phyloP scores from a whole-genome alignment of 2,113 vertebrate species.

The Jacana jacana region DNA sequence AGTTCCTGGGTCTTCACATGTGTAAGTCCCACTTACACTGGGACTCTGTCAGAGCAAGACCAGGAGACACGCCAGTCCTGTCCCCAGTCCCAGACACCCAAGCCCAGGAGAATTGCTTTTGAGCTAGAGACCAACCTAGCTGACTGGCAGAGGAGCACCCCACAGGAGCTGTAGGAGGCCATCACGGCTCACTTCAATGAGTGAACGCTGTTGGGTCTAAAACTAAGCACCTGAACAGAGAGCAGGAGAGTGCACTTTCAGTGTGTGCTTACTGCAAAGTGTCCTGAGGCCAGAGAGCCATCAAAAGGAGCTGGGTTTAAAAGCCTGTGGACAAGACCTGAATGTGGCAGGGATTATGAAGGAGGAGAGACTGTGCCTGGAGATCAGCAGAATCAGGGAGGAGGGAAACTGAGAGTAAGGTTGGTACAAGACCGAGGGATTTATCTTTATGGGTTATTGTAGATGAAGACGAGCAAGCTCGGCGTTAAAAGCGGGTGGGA shows the following conservation, averaged over 20 bases:
- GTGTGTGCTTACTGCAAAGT: not conserved
- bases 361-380: not conserved
- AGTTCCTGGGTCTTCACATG: not conserved
- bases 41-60: not conserved
- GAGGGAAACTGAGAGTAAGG: slow-evolving; percentile 53
- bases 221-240: not conserved
- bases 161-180: not conserved
- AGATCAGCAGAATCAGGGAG: not conserved
- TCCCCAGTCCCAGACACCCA: not conserved
- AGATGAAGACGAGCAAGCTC: not conserved
- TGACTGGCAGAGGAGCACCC: not conserved
- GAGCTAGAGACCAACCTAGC: not conserved
- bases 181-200: fast-evolving
- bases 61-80: not conserved
- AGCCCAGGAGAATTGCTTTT: not conserved
- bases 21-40: not conserved
- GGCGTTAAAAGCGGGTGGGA: slow-evolving; percentile 58
- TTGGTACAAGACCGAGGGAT: slow-evolving; percentile 27
- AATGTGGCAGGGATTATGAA: slow-evolving; percentile 3
- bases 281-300: not conserved
- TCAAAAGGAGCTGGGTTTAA: not conserved
- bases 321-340: not conserved
- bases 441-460: slow-evolving; percentile 61
- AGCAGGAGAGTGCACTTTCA: not conserved
- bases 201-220: not conserved